Base-by-base conservation (phyloP, 2,888 invertebrate genomes). In the Metacarcinus magister region DNA sequence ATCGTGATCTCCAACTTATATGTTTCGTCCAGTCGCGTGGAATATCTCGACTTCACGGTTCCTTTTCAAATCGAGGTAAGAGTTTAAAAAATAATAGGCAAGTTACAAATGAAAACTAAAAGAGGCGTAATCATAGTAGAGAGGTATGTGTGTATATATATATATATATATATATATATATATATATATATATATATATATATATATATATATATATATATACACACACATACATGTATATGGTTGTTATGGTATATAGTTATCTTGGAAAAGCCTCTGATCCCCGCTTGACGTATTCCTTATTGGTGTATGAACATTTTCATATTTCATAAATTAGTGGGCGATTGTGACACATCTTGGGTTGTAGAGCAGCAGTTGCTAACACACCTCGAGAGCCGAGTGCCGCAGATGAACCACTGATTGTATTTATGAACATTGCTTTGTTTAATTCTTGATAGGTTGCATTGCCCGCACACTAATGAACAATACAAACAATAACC, bases 1-100 rank as follows among this genome's bases (percentile, higher is more conserved):
- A 75, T 93, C n/a, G 75, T 44, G 28, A 8, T 93, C 13, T 60
- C 93, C 60, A 48, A 93, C 43, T 28, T 93, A 54, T 32, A 48
- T 16, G 75, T 93, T 4, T 67, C 93, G 43, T 43, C 13, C 1
- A 28, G 10, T 13, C 93, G 39, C 28, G 54, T 28, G 13, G 44
- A 91, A 8, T 8, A 19, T 0, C 4, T 44, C 5, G 39, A 60
- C 39, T 93, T 32, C 39, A 82, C 82, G 82, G 32, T 23, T 28
- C 82, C 82, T 32, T 32, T 32, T 16, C 10, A 82, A 82, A 13
- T 10, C 10, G 32, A 28, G 82, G 82, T 82, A 32, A 67, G 7
- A 7, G n/a, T 67, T 7, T 8, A 16, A 54, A 54, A 54, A 54
- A 54, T 16, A 54, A 54, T 48, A 48, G 7, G 7, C 13, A 54